Base-by-base conservation (phyloP, 2,113 vertebrate species). In the Gnathonemus longibarbis region DNA sequence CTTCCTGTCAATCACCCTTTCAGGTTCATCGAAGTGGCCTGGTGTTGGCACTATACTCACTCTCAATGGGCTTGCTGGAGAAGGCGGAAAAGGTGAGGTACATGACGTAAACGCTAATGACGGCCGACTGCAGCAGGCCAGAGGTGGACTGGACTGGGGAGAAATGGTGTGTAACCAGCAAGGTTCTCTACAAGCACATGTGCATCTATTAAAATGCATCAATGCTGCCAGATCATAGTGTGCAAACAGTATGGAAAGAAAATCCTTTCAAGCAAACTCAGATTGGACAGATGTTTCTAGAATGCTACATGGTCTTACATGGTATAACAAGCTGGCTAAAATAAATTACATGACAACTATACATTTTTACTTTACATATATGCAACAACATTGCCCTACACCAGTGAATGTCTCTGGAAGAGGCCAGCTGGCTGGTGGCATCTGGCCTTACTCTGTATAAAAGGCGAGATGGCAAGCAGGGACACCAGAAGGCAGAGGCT, bases 81-180 rank as follows among this genome's bases (percentile, higher is more conserved):
- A 99, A 95, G 0, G 98, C 97, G 1, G 98, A 99, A 93, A 99
- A 99, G 21, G 98, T 99, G 92, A 99, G 98, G 92, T 99, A 99
- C 92, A 98, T 98, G 91, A 99, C 98, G 0, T 99, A 99, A 92
- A 98, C 97, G 92, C 97, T 99, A 95, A 99, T 99, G 92, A 99
- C 94, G 8, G 96, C 98, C 0, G 98, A 97, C 92, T 99, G 98
- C 92, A 99, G 93, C 87, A 99, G 96, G 90, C 98, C 98, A 3
- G 98, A 99, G 91, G 96, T 96, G 0, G 98, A 97, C 90, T 98
- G 97, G 88, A 97, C 98, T 99, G 93, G 49, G 49, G 88, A 87
- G 85, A n/a, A 45, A 66, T 15, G 13, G 27, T 46, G 52, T n/a
- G 39, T 24, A 17, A 62, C 49, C 35, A 66, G 56, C 56, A 66